phyloP scores from a whole-genome alignment of 2,888 invertebrate genomes.

The Lycocerus yunnanus region DNA sequence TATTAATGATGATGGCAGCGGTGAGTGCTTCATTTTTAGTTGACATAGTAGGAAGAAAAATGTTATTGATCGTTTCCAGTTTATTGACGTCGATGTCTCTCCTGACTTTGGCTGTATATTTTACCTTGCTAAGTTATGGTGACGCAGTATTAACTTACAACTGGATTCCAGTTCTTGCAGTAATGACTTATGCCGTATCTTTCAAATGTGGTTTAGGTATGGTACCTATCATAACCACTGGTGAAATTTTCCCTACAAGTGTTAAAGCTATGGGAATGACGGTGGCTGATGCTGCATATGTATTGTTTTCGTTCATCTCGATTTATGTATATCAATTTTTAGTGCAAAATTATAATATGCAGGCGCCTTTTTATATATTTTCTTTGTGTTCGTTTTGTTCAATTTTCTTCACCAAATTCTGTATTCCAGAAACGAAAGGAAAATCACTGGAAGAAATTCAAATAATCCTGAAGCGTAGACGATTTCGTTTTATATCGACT shows the following conservation, averaged over 20 bases:
- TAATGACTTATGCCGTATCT: neutral
- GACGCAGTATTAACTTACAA: neutral
- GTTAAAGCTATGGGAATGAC: slow-evolving; percentile 4
- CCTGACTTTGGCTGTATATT: neutral
- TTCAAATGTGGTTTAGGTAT: slow-evolving; percentile 4
- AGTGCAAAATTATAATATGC: neutral
- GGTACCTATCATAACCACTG: slow-evolving; percentile 3
- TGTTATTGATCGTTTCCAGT: slow-evolving; percentile 18
- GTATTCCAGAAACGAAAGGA: slow-evolving; percentile 10
- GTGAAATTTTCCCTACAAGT: neutral
- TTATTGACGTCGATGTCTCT: neutral
- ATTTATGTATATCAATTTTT: neutral
- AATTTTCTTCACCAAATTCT: slow-evolving; percentile 1
- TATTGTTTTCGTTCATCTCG: neutral
- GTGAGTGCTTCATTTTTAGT: slow-evolving; percentile 14
- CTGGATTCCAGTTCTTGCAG: neutral
- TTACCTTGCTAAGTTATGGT: neutral
- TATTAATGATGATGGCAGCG: slow-evolving; percentile 10
- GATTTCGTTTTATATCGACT: neutral
- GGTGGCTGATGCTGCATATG: neutral
- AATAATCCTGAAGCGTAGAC: neutral
- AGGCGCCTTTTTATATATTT: slow-evolving; percentile 1
- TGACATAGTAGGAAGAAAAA: slow-evolving; percentile 30
- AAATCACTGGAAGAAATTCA: slow-evolving; percentile 12
- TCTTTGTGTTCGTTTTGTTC: neutral